These are phyloP conservation scores for Huso huso DNA, from an alignment of 2,797 vertebrate genomes.

Conservation along the genomic window DNA sequence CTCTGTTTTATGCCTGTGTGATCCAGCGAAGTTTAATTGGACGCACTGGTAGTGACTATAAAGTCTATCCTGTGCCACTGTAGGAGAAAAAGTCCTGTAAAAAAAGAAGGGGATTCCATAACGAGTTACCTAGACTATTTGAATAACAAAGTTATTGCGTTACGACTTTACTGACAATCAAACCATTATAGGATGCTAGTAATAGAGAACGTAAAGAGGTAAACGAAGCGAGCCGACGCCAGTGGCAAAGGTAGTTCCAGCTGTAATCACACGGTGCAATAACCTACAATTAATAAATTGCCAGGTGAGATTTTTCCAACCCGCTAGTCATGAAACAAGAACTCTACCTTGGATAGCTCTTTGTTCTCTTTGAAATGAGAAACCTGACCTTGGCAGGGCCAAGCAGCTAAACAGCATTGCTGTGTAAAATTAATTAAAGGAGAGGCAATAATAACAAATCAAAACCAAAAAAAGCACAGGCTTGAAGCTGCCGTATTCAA, in stretches of 20 bases:
- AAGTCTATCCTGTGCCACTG: too few relatives aligned
- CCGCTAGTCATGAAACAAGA: neutral
- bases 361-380: slow-evolving; percentile 12
- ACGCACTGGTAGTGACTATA: too few relatives aligned
- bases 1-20: too few relatives aligned
- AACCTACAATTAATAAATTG: slow-evolving; percentile 5
- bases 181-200: too few relatives aligned
- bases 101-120: too few relatives aligned
- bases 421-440: slow-evolving; percentile 24
- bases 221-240: slow-evolving; percentile 5
- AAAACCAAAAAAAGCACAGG: neutral
- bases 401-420: neutral
- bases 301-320: neutral
- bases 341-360: slow-evolving; percentile 2
- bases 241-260: slow-evolving; percentile 34
- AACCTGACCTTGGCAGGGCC: slow-evolving; percentile 17
- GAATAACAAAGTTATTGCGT: too few relatives aligned
- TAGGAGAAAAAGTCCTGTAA: too few relatives aligned
- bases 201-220: too few relatives aligned
- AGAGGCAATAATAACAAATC: slow-evolving; percentile 28
- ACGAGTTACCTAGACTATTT: too few relatives aligned
- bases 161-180: too few relatives aligned
- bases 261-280: slow-evolving; percentile 1
- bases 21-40: too few relatives aligned
- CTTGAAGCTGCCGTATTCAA: neutral